Base-by-base conservation (phyloP, 2,797 vertebrate genomes). In the Amphiprion clarkii region DNA sequence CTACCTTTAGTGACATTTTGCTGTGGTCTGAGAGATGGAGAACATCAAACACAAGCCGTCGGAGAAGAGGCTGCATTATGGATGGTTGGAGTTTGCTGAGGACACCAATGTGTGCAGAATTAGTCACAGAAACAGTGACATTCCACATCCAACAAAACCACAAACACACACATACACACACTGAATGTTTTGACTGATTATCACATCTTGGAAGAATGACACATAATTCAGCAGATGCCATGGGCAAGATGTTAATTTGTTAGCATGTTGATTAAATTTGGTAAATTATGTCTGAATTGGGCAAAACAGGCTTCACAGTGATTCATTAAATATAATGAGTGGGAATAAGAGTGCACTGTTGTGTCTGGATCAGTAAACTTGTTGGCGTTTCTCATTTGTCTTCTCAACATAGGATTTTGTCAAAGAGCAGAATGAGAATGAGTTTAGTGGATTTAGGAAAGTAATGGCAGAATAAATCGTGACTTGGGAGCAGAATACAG, bases 1-100 rank as follows among this genome's bases (percentile, higher is more conserved):
- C 86, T 74, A 99, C 98, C 94, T 97, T 98, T 2, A 99, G 95
- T 58, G 97, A 95, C 95, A 97, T 97, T 88, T 96, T 96, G 78
- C 96, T 95, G 74, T 96, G 92, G 67, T 97, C 96, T 60, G 96
- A 94, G 78, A 98, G 90, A 12, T 95, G 92, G 6, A 96, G 96
- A 70, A 98, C 96, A 71, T 99, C 97, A 72, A 96, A 95, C 7
- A 97, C 96, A 36, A 99, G 94, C 76, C 95, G 95, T 68, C 94
- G 93, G 49, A 99, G 94, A n/a, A 99, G 95, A 78, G 97, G 96
- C 71, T 97, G 97, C 95, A 99, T 96, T 95, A 96, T 94, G 29
- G 96, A 95, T 33, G 97, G 96, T 13, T 95, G 95, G 68, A 99
- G 87, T 74, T 98, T 95, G 85, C 98, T 99, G 87, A 76, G 61